Base-by-base conservation (phyloP, 1,140 invertebrate species). In the Homarus americanus region DNA sequence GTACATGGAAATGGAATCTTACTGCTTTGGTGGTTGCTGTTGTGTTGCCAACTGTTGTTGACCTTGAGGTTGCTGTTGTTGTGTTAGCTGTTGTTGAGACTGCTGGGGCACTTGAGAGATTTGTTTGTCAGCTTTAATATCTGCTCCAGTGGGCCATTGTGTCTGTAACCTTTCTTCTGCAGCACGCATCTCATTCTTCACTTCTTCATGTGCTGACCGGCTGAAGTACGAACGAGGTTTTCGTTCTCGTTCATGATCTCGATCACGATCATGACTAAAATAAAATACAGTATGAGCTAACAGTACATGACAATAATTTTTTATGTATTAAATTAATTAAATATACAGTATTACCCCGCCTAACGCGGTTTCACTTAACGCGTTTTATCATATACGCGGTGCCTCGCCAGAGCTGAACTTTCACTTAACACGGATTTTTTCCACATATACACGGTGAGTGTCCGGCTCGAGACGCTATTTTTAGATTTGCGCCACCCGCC, bases 161-260 rank as follows among this genome's bases (percentile, higher is more conserved):
- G 76, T 12, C 36, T 87, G 84, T 40, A 91, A 73, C 36, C 91
- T 72, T n/a, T 91, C 85, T 32, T 91, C 91, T 44, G 91, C 91
- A 38, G 84, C 91, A 41, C 84, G 91, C 53, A 83, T 83, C 28
- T 91, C 91, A 82, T 83, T 87, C 83, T 83, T 86, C 38, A 91
- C 84, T 15, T 91, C 91, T 66, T 91, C 91, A 20, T 91, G 91
- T 28, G 91, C 84, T 10, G 91, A 87, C 10, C 91, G 83, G 36
- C 91, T 87, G 69, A 91, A 91, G 79, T 91, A 92, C 24, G 91
- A 92, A 32, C 78, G 87, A 17, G 82, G 49, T 49, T 90, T 82
- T 36, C 79, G 53, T 28, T 90, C 87, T 58, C 83, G 41, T 2
- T 92, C 91, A 44, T 92, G 82, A 15, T 86, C 83, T 63, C 82